Conservation (phyloP, 2,888 invertebrate genomes). For the Diplolepis rosae region DNA sequence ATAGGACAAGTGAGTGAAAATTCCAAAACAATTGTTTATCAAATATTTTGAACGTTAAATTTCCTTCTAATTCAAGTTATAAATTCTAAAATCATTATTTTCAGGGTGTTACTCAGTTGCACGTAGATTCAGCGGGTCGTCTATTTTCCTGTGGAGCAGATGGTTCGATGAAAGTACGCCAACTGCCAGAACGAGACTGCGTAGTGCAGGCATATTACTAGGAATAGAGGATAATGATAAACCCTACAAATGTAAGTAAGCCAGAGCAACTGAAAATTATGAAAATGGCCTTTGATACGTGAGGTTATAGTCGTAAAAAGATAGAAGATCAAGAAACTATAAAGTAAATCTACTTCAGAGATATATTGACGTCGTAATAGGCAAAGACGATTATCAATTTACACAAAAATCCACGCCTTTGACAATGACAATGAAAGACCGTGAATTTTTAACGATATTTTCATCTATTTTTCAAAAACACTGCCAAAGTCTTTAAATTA, state of each 20-base stretch:
- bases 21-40: neutral
- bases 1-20: conserved; percentile 83
- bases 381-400: conserved; percentile 8
- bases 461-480: conserved; percentile 29
- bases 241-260: conserved; percentile 49
- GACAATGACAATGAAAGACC: conserved; percentile 28
- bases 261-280: conserved; percentile 44
- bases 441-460: conserved; percentile 23
- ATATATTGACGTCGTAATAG: neutral
- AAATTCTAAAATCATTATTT: conserved; percentile 36
- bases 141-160: conserved; percentile 99
- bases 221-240: conserved; percentile 47
- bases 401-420: conserved; percentile 9
- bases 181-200: conserved; percentile 87
- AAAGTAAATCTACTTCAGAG: conserved; percentile 5
- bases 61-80: conserved; percentile 7
- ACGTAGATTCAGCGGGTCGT: conserved; percentile 90
- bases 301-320: conserved; percentile 18
- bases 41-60: neutral
- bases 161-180: conserved; percentile 98
- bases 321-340: conserved; percentile 6
- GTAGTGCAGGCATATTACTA: conserved; percentile 77
- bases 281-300: conserved; percentile 34
- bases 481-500: conserved; percentile 30
- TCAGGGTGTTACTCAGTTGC: conserved; percentile 93